Conservation (phyloP, 2,888 invertebrate species). For the Gandaritis pyraliata region DNA sequence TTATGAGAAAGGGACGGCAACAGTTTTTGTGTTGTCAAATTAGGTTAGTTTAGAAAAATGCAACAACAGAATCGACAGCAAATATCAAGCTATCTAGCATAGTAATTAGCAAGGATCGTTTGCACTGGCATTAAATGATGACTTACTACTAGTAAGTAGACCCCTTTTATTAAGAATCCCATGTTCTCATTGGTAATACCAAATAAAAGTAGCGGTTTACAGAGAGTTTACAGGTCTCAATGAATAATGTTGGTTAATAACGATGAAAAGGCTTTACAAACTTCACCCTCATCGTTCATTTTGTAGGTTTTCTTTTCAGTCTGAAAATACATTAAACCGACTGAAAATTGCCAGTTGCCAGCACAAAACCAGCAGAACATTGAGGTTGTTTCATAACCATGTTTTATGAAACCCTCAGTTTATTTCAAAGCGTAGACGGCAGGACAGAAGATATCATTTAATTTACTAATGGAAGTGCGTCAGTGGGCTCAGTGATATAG, state of each 20-base stretch:
- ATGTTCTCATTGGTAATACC: neutral
- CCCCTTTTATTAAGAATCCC: neutral
- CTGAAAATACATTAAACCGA: neutral
- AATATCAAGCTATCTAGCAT: neutral
- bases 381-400: neutral
- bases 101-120: neutral
- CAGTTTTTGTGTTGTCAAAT: too few species aligned
- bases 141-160: neutral
- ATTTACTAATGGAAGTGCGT: neutral
- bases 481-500: neutral
- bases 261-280: neutral
- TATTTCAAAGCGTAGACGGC: neutral
- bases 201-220: neutral
- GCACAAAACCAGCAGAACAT: neutral
- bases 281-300: neutral
- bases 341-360: too few species aligned
- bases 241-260: neutral
- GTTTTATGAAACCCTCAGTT: constrained; percentile 1
- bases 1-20: too few species aligned
- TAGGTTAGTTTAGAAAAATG: too few species aligned
- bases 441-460: neutral
- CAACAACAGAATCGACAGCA: too few species aligned
- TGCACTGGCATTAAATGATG: neutral
- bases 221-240: neutral
- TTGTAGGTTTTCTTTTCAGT: constrained; percentile 1